Evolutionary conservation across 2,797 vertebrate genomes (phyloP).

Genomic region (Pipistrellus nathusii): DNA sequence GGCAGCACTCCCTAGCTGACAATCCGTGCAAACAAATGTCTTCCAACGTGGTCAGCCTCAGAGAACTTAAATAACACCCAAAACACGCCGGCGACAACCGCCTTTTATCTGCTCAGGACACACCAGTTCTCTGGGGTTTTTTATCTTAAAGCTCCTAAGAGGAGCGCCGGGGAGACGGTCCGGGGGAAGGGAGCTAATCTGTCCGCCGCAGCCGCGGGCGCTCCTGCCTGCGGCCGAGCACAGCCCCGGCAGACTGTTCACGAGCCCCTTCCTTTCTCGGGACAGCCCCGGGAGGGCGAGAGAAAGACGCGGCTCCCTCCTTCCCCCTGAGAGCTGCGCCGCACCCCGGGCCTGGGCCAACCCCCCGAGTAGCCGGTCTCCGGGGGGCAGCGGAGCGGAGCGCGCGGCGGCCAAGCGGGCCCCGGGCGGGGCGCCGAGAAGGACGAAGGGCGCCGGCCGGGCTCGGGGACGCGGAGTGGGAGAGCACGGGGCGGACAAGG

Average conservation of each 20-base stretch:
- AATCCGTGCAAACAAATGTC: conserved; percentile 62
- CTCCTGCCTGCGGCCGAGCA: conserved; percentile 79
- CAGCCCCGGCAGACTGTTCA: conserved; percentile 76
- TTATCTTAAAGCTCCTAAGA: conserved; percentile 89
- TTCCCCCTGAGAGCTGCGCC: neutral
- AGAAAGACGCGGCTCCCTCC: conserved; percentile 58
- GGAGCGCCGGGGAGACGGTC: conserved; percentile 88
- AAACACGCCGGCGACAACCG: conserved; percentile 76
- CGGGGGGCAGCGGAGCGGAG: neutral
- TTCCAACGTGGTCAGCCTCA: conserved; percentile 66
- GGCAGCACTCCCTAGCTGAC: neutral
- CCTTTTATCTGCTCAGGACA: conserved; percentile 88
- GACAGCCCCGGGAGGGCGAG: conserved; percentile 77
- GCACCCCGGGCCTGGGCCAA: conserved; percentile 55
- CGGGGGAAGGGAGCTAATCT: conserved; percentile 87
- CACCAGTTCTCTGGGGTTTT: conserved; percentile 80
- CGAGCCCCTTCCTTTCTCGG: conserved; percentile 74
- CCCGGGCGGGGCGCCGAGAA: conserved; percentile 68
- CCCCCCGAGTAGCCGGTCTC: conserved; percentile 19
- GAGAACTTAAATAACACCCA: conserved; percentile 74
- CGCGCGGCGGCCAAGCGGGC: conserved; percentile 60
- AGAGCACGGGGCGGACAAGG: neutral
- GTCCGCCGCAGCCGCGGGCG: conserved; percentile 80
- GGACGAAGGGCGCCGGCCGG: conserved; percentile 80
- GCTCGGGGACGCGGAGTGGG: neutral